Evolutionary conservation across 2,113 vertebrate species (phyloP).

Genomic region (Chunga burmeisteri): DNA sequence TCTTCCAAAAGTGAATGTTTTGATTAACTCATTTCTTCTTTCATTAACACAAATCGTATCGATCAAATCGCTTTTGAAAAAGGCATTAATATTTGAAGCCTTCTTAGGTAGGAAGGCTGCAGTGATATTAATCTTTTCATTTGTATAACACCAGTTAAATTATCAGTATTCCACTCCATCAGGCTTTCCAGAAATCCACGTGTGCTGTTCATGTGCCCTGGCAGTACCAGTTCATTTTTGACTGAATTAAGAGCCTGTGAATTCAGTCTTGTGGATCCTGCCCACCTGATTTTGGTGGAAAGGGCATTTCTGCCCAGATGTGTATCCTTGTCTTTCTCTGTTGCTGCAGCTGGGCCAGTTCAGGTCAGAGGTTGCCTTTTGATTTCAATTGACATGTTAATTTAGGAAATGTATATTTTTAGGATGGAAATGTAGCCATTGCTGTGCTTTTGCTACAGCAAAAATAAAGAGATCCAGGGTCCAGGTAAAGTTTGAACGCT

Average conservation of each 20-base stretch:
- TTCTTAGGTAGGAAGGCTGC: neutral
- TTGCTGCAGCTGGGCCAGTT: neutral
- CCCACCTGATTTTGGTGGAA: neutral
- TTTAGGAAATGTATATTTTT: neutral
- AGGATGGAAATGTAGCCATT: neutral
- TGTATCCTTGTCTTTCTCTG: neutral
- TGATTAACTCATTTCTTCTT: neutral
- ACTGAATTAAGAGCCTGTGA: neutral
- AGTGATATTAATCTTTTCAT: constrained; percentile 4
- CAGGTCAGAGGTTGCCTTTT: neutral
- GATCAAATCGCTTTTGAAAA: neutral
- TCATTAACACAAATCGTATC: neutral
- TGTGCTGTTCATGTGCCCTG: neutral
- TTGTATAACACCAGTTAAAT: neutral
- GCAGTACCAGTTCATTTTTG: neutral
- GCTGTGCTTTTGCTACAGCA: neutral
- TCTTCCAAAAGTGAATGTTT: neutral
- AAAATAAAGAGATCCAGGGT: neutral
- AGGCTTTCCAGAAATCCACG: neutral
- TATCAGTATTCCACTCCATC: neutral
- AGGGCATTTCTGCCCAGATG: neutral
- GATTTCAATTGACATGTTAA: neutral
- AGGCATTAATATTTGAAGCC: neutral
- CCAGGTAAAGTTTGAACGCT: neutral
- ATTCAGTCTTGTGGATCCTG: neutral